Percentiles rank a stretch among this genome's conserved stretches.
phyloP scores from a whole-genome alignment of 2,113 vertebrate genomes.

The Porphyrio hochstetteri region DNA sequence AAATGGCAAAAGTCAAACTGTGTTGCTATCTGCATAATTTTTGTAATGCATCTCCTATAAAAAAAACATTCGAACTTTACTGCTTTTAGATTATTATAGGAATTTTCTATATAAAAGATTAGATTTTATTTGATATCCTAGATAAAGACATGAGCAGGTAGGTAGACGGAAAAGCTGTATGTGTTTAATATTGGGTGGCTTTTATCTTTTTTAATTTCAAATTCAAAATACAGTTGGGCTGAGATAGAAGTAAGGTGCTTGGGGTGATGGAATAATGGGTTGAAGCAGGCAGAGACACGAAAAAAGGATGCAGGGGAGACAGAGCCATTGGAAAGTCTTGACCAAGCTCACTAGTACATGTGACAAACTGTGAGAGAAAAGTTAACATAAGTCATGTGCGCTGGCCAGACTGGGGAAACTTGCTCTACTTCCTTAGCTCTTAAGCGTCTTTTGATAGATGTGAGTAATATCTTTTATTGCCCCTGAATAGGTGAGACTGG shows the following conservation, averaged over 20 bases:
- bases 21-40: background rate
- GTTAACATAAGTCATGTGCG: accelerated
- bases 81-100: background rate
- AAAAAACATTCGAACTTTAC: background rate
- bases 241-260: background rate
- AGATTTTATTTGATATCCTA: background rate
- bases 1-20: background rate
- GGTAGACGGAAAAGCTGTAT: background rate
- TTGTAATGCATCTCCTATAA: background rate
- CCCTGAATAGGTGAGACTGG: background rate
- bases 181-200: background rate
- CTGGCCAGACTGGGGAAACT: background rate
- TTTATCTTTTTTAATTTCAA: background rate
- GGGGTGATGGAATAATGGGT: background rate
- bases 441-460: background rate
- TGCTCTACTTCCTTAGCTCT: background rate
- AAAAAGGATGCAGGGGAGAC: background rate
- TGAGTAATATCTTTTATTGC: conserved; percentile 10
- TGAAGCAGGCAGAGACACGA: background rate
- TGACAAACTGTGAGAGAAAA: background rate
- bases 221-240: background rate
- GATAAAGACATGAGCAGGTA: background rate
- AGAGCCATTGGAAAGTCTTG: background rate
- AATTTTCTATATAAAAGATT: background rate
- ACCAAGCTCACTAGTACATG: background rate